Evolutionary conservation across 2,888 invertebrate genomes (phyloP).

Genomic region (Cheilosia vulpina): DNA sequence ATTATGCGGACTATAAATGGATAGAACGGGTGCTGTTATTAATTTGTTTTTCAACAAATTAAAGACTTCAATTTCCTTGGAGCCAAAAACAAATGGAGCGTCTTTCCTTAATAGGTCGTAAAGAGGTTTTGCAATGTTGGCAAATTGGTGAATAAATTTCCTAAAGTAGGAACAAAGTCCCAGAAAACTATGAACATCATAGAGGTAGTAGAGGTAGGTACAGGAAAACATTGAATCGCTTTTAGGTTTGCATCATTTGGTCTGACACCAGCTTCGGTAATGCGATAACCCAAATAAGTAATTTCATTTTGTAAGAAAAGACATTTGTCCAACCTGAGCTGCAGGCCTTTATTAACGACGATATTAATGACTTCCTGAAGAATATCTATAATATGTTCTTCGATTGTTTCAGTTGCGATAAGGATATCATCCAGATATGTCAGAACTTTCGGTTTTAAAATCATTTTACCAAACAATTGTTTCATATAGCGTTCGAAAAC

Average conservation of each 20-base stretch:
- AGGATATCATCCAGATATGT: conserved; percentile 76
- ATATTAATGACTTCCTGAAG: conserved; percentile 52
- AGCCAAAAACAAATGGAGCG: conserved; percentile 38
- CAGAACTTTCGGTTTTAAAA: conserved; percentile 64
- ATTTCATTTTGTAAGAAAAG: conserved; percentile 42
- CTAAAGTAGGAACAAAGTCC: conserved; percentile 69
- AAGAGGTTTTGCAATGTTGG: conserved; percentile 77
- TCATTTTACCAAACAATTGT: conserved; percentile 61
- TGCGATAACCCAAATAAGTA: conserved; percentile 24
- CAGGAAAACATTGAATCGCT: conserved; percentile 43
- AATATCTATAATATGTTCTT: conserved; percentile 54
- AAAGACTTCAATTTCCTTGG: conserved; percentile 44
- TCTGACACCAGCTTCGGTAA: conserved; percentile 38
- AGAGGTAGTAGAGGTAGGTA: conserved; percentile 71
- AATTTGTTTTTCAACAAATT: conserved; percentile 60
- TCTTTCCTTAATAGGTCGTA: conserved; percentile 75
- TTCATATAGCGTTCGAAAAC: conserved; percentile 74
- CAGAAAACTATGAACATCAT: conserved; percentile 74
- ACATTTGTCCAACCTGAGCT: conserved; percentile 57
- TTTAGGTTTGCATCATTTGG: conserved; percentile 46
- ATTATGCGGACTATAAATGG: conserved; percentile 76
- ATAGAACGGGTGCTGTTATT: conserved; percentile 76
- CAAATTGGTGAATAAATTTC: conserved; percentile 77
- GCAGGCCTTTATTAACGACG: conserved; percentile 8
- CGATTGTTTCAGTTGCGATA: conserved; percentile 49